Conservation (phyloP, 2,888 invertebrate genomes). For the Pollenia griseotomentosa region DNA sequence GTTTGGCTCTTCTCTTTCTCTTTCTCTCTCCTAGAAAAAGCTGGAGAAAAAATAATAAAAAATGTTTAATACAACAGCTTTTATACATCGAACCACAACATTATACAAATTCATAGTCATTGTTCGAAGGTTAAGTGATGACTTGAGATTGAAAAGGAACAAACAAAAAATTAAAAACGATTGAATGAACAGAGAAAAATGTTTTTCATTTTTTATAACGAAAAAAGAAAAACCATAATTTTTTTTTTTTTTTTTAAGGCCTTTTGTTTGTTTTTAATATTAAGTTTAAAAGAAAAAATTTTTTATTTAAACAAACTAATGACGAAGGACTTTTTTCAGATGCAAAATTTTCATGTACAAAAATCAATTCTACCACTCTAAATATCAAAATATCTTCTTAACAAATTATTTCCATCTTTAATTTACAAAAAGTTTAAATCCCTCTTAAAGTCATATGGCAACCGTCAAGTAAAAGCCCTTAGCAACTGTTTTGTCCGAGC, state of each 20-base stretch:
- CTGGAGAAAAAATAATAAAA: conserved; percentile 11
- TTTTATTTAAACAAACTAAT: conserved; percentile 8
- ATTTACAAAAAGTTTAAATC: no score
- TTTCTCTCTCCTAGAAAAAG: conserved; percentile 1
- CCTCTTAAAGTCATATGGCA: no score
- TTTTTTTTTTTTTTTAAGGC: not conserved
- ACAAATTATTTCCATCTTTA: no score
- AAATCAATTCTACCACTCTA: no score
- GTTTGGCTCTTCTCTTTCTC: conserved; percentile 28
- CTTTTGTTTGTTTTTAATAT: conserved; percentile 34
- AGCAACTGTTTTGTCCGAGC: no score
- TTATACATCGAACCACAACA: conserved; percentile 33
- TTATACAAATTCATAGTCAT: conserved; percentile 61
- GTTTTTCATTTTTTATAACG: not conserved
- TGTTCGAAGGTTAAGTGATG: conserved; percentile 70
- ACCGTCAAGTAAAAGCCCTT: no score
- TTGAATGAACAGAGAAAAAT: conserved; percentile 49
- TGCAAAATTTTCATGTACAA: no score
- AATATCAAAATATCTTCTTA: no score
- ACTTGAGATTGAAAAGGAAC: conserved; percentile 51
- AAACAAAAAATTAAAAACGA: conserved; percentile 26
- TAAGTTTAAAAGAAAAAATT: not conserved
- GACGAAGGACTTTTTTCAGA: no score
- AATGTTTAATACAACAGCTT: conserved; percentile 60
- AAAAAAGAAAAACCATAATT: conserved; percentile 41